These are phyloP conservation scores for Dreissena rostriformis DNA, from an alignment of 1,140 invertebrate genomes.

Conservation along the genomic window DNA sequence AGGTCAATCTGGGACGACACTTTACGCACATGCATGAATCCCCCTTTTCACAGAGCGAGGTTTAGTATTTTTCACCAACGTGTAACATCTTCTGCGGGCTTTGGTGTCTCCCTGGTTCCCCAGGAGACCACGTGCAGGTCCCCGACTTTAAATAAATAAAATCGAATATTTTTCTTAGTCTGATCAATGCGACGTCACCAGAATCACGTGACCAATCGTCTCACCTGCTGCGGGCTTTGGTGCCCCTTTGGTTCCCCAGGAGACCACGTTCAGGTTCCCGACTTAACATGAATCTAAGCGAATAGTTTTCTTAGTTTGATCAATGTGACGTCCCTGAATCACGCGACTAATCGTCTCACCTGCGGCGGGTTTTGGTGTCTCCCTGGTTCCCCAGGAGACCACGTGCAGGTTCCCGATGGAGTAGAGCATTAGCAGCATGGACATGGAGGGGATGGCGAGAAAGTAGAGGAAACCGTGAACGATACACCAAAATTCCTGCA, in stretches of 20 bases:
- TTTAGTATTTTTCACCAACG: conserved; percentile 80
- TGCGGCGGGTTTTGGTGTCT: conserved; percentile 85
- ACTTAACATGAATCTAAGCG: no score
- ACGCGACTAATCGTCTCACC: conserved; percentile 55
- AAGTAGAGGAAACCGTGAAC: conserved; percentile 92
- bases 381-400: conserved; percentile 95
- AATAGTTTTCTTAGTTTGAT: neutral
- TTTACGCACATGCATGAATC: no score
- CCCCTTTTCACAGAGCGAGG: neutral
- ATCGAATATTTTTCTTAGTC: neutral
- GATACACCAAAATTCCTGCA: conserved; percentile 89
- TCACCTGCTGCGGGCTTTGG: conserved; percentile 82
- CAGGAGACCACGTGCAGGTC: neutral
- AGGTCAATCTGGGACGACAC: no score
- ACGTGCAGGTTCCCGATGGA: conserved; percentile 95
- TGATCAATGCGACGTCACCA: neutral
- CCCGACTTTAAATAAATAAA: neutral
- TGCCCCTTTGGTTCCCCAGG: conserved; percentile 94
- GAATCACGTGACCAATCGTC: conserved; percentile 1
- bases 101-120: conserved; percentile 91
- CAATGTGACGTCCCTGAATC: neutral
- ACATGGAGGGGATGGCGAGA: conserved; percentile 96
- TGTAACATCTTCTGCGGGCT: conserved; percentile 79
- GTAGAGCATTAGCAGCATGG: conserved; percentile 95
- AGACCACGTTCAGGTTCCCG: conserved; percentile 94